Conservation (phyloP, 53 echinoderm and acorn worm genomes). For the Temnopleurus reevesii region DNA sequence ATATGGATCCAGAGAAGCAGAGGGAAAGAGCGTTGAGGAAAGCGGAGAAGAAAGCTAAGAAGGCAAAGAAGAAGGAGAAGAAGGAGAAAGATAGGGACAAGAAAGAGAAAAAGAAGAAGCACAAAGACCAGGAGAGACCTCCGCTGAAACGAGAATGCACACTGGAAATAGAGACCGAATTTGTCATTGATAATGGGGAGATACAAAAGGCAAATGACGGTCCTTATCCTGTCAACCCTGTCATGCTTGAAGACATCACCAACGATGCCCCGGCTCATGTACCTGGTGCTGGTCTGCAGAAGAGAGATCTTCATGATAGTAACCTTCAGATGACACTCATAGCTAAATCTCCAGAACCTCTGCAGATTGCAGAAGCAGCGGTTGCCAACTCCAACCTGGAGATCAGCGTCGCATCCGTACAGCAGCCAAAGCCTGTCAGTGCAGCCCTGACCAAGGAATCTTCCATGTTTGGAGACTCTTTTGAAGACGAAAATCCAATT, state of each 20-base stretch:
- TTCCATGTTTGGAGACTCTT: slow-evolving; percentile 47
- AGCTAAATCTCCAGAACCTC: slow-evolving; percentile 56
- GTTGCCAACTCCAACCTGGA: slow-evolving; percentile 34
- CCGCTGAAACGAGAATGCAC: slow-evolving; percentile 35
- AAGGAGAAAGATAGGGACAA: slow-evolving; percentile 52
- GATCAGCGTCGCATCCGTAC: slow-evolving; percentile 4
- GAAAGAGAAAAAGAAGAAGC: slow-evolving; percentile 65
- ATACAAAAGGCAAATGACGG: slow-evolving; percentile 26
- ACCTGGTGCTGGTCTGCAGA: not conserved
- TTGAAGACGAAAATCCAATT: slow-evolving; percentile 9
- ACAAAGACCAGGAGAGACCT: slow-evolving; percentile 57
- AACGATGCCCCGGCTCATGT: not conserved
- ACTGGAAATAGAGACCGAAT: slow-evolving; percentile 48
- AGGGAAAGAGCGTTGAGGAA: slow-evolving; percentile 66
- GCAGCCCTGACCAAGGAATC: not conserved
- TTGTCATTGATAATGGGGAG: slow-evolving; percentile 44
- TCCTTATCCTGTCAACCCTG: slow-evolving; percentile 38
- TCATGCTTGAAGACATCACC: slow-evolving; percentile 27
- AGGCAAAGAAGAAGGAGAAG: slow-evolving; percentile 69
- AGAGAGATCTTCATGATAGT: not conserved
- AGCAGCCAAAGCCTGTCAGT: slow-evolving; percentile 32
- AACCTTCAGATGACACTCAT: slow-evolving; percentile 33
- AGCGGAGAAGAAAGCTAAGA: slow-evolving; percentile 73
- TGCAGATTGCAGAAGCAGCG: slow-evolving; percentile 41
- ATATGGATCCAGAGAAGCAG: slow-evolving; percentile 65